A percentile compares a stretch with the other conserved stretches of the same genome.
Conservation (phyloP, 1,140 invertebrate genomes). For the Sinella curviseta region DNA sequence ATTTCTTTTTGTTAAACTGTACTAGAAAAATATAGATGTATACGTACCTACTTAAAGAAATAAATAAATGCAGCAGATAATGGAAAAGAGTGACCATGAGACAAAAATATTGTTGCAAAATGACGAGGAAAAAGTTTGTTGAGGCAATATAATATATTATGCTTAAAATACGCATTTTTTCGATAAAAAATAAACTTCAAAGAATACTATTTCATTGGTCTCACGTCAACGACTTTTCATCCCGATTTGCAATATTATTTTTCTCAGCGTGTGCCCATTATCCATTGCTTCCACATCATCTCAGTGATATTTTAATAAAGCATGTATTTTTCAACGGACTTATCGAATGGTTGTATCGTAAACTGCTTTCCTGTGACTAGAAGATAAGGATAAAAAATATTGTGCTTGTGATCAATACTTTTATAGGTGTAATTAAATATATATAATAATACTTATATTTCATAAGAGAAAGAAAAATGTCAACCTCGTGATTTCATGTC, state of each 20-base stretch:
- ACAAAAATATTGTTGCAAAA: no score
- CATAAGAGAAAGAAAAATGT: no score
- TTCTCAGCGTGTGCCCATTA: neutral
- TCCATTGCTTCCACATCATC: neutral
- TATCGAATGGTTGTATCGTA: no score
- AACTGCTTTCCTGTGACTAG: no score
- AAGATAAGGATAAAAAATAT: no score
- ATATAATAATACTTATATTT: no score
- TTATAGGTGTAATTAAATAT: no score
- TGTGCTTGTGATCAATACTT: no score
- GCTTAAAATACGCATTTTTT: neutral
- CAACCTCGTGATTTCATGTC: no score
- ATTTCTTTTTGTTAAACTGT: no score
- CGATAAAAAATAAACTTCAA: neutral
- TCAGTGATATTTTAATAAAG: neutral
- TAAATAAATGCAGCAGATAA: neutral
- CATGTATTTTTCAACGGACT: neutral
- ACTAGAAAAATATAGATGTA: no score
- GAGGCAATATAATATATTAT: neutral
- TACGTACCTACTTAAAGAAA: neutral
- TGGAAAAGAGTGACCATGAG: neutral
- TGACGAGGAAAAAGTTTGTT: no score
- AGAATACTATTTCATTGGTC: neutral
- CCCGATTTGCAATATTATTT: neutral
- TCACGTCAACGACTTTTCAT: neutral